Evolutionary conservation across 2,888 invertebrate genomes (phyloP).

Genomic region (Tenodera sinensis): DNA sequence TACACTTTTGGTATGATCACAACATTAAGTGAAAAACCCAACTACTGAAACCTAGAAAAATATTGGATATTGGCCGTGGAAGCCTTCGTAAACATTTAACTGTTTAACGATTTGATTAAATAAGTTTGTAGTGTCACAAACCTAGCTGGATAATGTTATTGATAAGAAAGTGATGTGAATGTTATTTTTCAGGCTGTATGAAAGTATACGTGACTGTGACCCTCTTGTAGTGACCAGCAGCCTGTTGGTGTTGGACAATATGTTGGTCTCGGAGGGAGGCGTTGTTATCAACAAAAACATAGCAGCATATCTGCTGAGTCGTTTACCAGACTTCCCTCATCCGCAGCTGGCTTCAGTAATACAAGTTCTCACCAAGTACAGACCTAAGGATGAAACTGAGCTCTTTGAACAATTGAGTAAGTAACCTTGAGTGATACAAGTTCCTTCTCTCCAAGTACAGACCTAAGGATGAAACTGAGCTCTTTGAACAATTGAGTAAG

Average conservation of each 20-base stretch:
- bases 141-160: too few relatives aligned
- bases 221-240: constrained; percentile 28
- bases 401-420: constrained; percentile 31
- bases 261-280: constrained; percentile 32
- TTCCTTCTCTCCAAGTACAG: constrained; percentile 30
- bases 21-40: too few relatives aligned
- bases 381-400: constrained; percentile 30
- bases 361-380: constrained; percentile 31
- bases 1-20: too few relatives aligned
- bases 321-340: constrained; percentile 29
- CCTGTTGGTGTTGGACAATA: constrained; percentile 29
- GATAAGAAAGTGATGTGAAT: too few relatives aligned
- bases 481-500: constrained; percentile 32
- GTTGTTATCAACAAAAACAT: constrained; percentile 31
- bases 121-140: too few relatives aligned
- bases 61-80: too few relatives aligned
- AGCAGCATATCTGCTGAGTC: constrained; percentile 25
- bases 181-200: constrained; percentile 27
- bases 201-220: constrained; percentile 29
- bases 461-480: constrained; percentile 30
- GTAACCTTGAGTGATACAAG: constrained; percentile 30
- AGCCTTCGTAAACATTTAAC: too few relatives aligned
- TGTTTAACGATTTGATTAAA: too few relatives aligned
- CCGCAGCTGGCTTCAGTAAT: constrained; percentile 32
- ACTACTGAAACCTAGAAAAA: too few relatives aligned